These are phyloP conservation scores for Trichomycterus rosablanca DNA, from an alignment of 2,113 vertebrate species.

Conservation along the genomic window DNA sequence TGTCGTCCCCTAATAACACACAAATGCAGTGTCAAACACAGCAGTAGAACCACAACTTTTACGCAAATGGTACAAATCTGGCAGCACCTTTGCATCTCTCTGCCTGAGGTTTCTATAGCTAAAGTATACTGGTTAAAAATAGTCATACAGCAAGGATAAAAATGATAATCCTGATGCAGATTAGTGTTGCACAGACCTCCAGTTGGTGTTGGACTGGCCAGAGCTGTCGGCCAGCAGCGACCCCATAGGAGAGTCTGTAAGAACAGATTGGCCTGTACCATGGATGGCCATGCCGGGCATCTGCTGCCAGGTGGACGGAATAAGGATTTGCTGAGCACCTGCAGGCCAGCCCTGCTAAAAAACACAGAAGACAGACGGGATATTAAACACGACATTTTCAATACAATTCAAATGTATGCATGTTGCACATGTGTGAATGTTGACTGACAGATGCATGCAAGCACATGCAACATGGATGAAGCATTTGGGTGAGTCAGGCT, in stretches of 20 bases:
- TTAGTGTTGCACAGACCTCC: conserved; percentile 80
- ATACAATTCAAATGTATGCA: background rate
- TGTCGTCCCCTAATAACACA: conserved; percentile 68
- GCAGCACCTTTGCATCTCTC: too few species aligned
- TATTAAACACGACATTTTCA: background rate
- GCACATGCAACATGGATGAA: conserved; percentile 39
- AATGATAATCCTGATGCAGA: too few species aligned
- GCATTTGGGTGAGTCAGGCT: background rate
- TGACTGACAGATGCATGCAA: conserved; percentile 15
- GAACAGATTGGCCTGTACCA: conserved; percentile 84
- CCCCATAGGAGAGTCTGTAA: conserved; percentile 71
- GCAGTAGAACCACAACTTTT: too few species aligned
- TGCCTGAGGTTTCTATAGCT: too few species aligned
- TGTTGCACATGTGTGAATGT: too few species aligned
- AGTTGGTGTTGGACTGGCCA: conserved; percentile 78
- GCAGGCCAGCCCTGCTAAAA: conserved; percentile 91
- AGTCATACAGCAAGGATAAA: too few species aligned
- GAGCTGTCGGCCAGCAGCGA: conserved; percentile 76
- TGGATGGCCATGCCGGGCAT: conserved; percentile 90
- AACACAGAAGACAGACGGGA: background rate
- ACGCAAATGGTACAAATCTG: too few species aligned
- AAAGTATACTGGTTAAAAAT: too few species aligned
- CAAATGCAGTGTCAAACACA: too few species aligned
- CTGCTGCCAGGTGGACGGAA: conserved; percentile 96
- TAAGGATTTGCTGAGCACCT: conserved; percentile 92